Evolutionary conservation across 2,113 vertebrate genomes (phyloP).

Genomic region (Hippocampus zosterae): DNA sequence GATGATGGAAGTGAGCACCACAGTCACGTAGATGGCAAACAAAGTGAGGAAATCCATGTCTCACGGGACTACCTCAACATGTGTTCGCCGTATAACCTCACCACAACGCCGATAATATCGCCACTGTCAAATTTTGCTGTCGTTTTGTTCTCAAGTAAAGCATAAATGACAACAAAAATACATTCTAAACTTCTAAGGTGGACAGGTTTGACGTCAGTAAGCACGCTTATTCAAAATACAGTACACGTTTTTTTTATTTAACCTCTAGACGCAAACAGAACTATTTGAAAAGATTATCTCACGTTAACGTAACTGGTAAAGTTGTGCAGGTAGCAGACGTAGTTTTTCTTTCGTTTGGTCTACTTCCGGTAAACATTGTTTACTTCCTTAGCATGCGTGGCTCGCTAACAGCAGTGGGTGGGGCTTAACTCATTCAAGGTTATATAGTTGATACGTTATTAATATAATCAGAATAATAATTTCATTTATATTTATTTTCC

Average conservation of each 20-base stretch:
- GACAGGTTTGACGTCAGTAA: constrained; percentile 25
- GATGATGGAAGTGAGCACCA: constrained; percentile 62
- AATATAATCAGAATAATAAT: no score
- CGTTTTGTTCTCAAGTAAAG: neutral
- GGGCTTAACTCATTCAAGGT: neutral
- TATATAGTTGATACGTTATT: no score
- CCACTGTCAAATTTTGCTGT: neutral
- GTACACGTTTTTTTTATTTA: neutral
- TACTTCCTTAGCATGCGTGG: constrained; percentile 60
- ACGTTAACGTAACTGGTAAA: constrained; percentile 6
- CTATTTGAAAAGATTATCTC: constrained; percentile 11
- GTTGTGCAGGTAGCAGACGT: neutral
- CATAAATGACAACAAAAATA: neutral
- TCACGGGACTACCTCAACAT: constrained; percentile 39
- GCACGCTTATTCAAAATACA: neutral
- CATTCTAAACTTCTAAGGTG: neutral
- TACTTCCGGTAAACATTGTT: constrained; percentile 20
- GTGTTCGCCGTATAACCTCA: constrained; percentile 10
- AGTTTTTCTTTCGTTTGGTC: neutral
- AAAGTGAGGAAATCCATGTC: constrained; percentile 88
- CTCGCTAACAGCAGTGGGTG: constrained; percentile 6
- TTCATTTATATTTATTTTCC: no score
- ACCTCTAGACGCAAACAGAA: constrained; percentile 17
- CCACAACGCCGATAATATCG: fast-evolving
- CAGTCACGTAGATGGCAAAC: constrained; percentile 75